Evolutionary conservation across 2,113 vertebrate species (phyloP), one percentile per base, ranked within the genome.

Genomic region (Fregetta grallaria): DNA sequence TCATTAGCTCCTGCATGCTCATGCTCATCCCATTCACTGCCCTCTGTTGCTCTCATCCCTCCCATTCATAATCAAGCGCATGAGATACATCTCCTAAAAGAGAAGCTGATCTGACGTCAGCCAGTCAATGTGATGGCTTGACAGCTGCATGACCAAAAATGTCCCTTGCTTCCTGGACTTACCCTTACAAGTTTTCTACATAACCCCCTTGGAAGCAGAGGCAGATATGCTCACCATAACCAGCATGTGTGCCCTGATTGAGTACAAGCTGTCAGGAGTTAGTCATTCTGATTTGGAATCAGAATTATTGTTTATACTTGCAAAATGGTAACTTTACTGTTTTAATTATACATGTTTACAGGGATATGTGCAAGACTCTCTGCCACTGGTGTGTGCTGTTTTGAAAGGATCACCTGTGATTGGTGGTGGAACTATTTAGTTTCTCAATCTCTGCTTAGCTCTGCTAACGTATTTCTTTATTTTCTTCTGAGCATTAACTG

Each of bases 191-290:
- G 38, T 44, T 38, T 83, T 62, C 72, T 55, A 18, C 32, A 34
- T 10, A 92, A 73, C 12, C 8, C 10, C 8, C 11, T 30, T 62
- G 30, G 21, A 91, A 52, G 19, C 7, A 50, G 27, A 74, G 23
- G 34, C 25, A 88, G 49, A 58, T 76, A 9, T 34, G 22, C 11
- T 76, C 20, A 32, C 36, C 15, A 3, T 4, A 62, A 29, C 25
- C n/a, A 79, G 15, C n/a, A 62, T 0, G 0, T 44, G 25, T 68
- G 26, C 13, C 36, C 27, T 66, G 32, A 5, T 15, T 71, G 26
- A 42, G 29, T 76, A 62, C 21, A 92, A 55, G n/a, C 36, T 88
- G 20, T 32, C 71, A 79, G 61, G 26, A 85, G 32, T 65, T 27
- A 73, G 42, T 45, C 11, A 72, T 78, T 89, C 59, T 0, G 0